Evolutionary conservation across 2,888 invertebrate genomes (phyloP), one percentile per base, ranked within the genome.

Genomic region (Yponomeuta evonymella): DNA sequence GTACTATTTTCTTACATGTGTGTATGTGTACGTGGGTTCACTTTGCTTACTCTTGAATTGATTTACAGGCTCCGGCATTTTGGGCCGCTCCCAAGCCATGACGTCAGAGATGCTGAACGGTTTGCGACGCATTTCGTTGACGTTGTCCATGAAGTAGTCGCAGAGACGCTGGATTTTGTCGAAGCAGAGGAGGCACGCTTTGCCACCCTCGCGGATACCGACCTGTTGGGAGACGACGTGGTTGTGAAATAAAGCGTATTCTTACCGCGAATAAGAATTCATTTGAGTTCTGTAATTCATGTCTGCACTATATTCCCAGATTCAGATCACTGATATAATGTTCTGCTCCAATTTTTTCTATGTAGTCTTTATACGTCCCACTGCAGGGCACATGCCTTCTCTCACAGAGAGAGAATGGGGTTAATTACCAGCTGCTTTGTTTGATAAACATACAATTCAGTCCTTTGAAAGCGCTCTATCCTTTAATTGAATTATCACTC

Each of bases 31-130:
- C 2, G 36, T 36, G 2, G 3, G 51, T 15, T 58, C 15, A 3
- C 51, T 6, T 36, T 1, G 79, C 86, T 83, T 6, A 90, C 91
- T 87, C 73, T 86, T 89, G 72, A 91, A 75, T 67, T 85, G 83
- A 67, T 90, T 89, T 1, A 90, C 77, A 0, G 90, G 86, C 29
- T 88, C 86, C 0, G 91, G 91, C 79, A 91, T 77, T 0, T 78
- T 79, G 62, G 81, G 75, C 15, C 36, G 4, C 74, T 83, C 86
- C 15, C 74, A 77, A 2, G 91, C 86, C 11, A 74, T 76, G 0
- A 91, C 83, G 15, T 86, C 89, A 11, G 88, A 79, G 70, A 92
- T 91, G 76, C 89, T 88, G 80, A 85, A 92, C 0, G 91, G 88
- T 63, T 90, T 88, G 66, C 84, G 76, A 73, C 82, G 82, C 74